Conservation (phyloP, 2,797 vertebrate species). For the Gephyroberyx darwinii region DNA sequence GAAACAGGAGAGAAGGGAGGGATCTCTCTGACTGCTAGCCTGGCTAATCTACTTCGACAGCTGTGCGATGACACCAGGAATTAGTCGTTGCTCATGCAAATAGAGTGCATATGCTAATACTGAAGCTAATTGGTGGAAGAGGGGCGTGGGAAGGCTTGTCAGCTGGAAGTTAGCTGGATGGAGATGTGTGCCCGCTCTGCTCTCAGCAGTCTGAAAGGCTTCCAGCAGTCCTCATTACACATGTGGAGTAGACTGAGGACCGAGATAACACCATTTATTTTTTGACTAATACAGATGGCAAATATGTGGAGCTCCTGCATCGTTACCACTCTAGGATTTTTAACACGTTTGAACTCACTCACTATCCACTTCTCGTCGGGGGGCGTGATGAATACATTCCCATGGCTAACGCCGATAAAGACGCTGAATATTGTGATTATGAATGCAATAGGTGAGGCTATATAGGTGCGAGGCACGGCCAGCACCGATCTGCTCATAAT, state of each 20-base stretch:
- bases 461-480: background rate
- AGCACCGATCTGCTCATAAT: background rate
- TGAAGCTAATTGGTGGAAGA: constrained; percentile 69
- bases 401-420: constrained; percentile 49
- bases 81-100: constrained; percentile 76
- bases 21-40: constrained; percentile 57
- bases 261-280: constrained; percentile 27
- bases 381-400: constrained; percentile 41
- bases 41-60: constrained; percentile 75
- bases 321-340: constrained; percentile 20
- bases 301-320: constrained; percentile 48
- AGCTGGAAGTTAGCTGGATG: constrained; percentile 60
- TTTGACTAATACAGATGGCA: constrained; percentile 56
- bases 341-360: constrained; percentile 27
- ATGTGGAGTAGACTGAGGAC: constrained; percentile 32
- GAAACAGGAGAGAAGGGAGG: constrained; percentile 50
- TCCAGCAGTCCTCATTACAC: constrained; percentile 60
- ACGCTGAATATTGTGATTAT: constrained; percentile 14
- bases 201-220: constrained; percentile 52
- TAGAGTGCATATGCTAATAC: constrained; percentile 74
- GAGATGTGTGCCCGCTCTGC: constrained; percentile 46
- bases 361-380: background rate
- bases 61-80: constrained; percentile 75
- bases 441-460: constrained; percentile 23
- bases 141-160: constrained; percentile 44